Conservation (phyloP, 1,140 invertebrate genomes). For the Lysiphlebus fabarum region DNA sequence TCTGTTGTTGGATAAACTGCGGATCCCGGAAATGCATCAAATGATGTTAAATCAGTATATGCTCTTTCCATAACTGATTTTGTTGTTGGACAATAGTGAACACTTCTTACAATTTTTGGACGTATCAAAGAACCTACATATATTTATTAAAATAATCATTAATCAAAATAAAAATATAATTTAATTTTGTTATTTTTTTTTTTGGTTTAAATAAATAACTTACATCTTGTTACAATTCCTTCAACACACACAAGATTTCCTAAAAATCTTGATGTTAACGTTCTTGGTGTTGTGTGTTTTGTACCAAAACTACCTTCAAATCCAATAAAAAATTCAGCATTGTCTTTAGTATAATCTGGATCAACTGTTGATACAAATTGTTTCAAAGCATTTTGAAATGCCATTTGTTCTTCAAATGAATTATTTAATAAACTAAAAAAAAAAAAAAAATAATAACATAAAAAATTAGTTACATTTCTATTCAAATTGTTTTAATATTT, state of each 20-base stretch:
- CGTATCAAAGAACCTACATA: conserved; percentile 80
- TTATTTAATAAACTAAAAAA: conserved; percentile 74
- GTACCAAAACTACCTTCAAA: conserved; percentile 98
- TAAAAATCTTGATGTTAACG: conserved; percentile 80
- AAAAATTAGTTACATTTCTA: no score
- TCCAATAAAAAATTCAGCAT: conserved; percentile 89
- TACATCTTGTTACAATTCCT: conserved; percentile 97
- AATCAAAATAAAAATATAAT: conserved; percentile 5
- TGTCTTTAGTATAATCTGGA: conserved; percentile 76
- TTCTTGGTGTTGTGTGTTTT: conserved; percentile 94
- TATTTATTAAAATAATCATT: conserved; percentile 30
- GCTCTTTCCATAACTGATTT: conserved; percentile 89
- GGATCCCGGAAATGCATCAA: conserved; percentile 84
- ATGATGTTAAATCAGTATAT: conserved; percentile 96
- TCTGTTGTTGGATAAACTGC: conserved; percentile 94
- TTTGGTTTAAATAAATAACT: conserved; percentile 34
- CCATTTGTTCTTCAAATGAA: conserved; percentile 89
- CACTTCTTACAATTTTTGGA: conserved; percentile 93
- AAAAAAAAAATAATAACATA: background rate
- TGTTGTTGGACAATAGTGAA: conserved; percentile 94
- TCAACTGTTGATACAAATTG: conserved; percentile 84
- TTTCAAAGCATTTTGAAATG: conserved; percentile 88
- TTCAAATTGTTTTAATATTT: no score
- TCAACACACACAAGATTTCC: conserved; percentile 96
- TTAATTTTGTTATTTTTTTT: no score